These are phyloP conservation scores for Phoenicopterus ruber DNA, from an alignment of 2,113 vertebrate species.

Conservation along the genomic window DNA sequence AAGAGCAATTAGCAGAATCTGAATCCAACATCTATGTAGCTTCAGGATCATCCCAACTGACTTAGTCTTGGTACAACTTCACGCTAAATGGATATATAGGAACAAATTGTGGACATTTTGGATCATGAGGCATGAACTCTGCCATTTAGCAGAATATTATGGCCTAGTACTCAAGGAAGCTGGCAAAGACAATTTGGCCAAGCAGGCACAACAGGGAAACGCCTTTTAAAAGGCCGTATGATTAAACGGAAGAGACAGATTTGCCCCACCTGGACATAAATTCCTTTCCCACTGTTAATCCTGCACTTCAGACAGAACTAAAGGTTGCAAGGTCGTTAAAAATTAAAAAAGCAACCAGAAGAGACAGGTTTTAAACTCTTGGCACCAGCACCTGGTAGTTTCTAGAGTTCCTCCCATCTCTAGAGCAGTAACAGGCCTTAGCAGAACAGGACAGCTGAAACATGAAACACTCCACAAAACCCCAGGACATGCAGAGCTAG, in stretches of 20 bases:
- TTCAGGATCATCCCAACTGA: background rate
- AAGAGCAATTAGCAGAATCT: background rate
- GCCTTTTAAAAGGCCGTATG: background rate
- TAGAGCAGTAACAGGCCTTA: background rate
- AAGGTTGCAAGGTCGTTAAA: background rate
- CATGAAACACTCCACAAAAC: background rate
- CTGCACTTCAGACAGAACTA: background rate
- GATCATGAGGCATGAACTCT: background rate
- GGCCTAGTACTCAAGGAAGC: background rate
- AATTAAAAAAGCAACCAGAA: background rate
- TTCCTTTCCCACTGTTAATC: background rate
- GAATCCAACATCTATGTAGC: background rate
- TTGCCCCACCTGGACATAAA: constrained; percentile 4
- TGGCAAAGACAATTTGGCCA: background rate
- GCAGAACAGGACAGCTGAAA: background rate
- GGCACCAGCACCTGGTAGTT: background rate
- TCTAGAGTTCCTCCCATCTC: background rate
- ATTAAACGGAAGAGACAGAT: background rate
- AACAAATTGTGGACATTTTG: background rate
- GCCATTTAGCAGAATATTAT: background rate
- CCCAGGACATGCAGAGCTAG: background rate
- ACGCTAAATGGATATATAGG: background rate
- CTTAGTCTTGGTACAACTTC: background rate
- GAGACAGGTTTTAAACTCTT: background rate
- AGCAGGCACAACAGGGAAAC: background rate